Conservation (phyloP, 2,888 invertebrate species). For the Acanthosepion lycidas region DNA sequence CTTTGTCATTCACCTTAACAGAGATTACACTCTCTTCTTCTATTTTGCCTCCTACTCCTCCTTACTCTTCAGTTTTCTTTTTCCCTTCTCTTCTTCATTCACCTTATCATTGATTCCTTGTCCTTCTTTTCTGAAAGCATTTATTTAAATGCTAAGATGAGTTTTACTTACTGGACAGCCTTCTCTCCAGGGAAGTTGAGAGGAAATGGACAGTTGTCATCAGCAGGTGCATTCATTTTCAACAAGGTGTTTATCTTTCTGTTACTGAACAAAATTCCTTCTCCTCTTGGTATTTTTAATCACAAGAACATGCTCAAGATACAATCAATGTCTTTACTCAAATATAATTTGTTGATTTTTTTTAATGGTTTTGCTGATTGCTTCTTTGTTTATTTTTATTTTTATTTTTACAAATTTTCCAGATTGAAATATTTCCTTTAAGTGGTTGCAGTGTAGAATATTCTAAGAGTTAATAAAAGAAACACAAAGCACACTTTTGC, state of each 20-base stretch:
- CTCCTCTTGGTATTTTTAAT: background rate
- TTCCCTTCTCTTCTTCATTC: background rate
- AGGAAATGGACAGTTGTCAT: slow-evolving; percentile 8
- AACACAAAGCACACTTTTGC: background rate
- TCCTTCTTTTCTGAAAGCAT: background rate
- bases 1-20: no score
- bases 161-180: background rate
- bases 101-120: background rate
- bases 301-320: background rate
- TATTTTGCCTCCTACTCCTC: background rate
- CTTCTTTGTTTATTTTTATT: background rate
- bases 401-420: background rate
- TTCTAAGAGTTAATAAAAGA: background rate
- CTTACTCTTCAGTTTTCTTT: background rate
- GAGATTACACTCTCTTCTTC: background rate
- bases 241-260: background rate
- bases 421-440: background rate
- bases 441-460: background rate
- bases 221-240: background rate
- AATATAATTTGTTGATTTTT: background rate
- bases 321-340: slow-evolving; percentile 8
- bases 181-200: background rate
- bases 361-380: background rate
- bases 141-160: background rate
- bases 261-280: background rate